Evolutionary conservation across 1,140 invertebrate genomes (phyloP).

Genomic region (Drosophila sp.): DNA sequence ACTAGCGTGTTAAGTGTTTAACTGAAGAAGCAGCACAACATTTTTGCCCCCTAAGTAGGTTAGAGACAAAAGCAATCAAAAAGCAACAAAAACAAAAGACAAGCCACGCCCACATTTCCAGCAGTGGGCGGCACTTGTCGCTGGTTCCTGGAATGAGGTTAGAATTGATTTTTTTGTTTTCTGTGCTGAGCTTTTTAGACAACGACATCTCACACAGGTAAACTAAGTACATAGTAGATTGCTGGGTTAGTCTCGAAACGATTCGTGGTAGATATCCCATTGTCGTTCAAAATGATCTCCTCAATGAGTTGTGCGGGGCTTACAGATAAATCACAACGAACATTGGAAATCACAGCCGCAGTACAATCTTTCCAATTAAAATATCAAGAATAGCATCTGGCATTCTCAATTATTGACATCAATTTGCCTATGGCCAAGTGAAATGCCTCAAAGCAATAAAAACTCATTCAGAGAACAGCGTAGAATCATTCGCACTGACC

Average conservation of each 20-base stretch:
- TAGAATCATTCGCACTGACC: constrained; percentile 34
- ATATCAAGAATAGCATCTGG: constrained; percentile 34
- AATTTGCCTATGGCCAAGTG: constrained; percentile 41
- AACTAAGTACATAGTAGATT: not conserved
- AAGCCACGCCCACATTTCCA: constrained; percentile 15
- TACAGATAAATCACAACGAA: not conserved
- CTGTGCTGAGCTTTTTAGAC: constrained; percentile 26
- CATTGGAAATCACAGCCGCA: constrained; percentile 2
- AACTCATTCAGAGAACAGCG: not conserved
- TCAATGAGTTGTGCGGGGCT: no score
- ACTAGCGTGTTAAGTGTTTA: constrained; percentile 46
- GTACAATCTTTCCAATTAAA: constrained; percentile 28
- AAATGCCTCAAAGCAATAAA: constrained; percentile 18
- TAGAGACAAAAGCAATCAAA: constrained; percentile 46
- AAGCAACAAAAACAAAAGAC: constrained; percentile 21
- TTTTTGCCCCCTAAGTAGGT: constrained; percentile 49
- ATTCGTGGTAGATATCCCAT: not conserved
- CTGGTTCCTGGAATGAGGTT: constrained; percentile 43
- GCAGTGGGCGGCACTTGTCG: constrained; percentile 10
- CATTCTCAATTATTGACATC: constrained; percentile 52
- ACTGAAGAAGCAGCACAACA: constrained; percentile 50
- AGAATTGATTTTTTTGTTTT: constrained; percentile 51
- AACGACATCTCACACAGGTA: not conserved
- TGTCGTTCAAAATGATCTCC: not conserved
- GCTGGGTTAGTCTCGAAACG: not conserved